Evolutionary conservation across 2,888 invertebrate species (phyloP), one percentile per base, ranked within the genome.

Genomic region (Amblyjoppa fuscipennis): DNA sequence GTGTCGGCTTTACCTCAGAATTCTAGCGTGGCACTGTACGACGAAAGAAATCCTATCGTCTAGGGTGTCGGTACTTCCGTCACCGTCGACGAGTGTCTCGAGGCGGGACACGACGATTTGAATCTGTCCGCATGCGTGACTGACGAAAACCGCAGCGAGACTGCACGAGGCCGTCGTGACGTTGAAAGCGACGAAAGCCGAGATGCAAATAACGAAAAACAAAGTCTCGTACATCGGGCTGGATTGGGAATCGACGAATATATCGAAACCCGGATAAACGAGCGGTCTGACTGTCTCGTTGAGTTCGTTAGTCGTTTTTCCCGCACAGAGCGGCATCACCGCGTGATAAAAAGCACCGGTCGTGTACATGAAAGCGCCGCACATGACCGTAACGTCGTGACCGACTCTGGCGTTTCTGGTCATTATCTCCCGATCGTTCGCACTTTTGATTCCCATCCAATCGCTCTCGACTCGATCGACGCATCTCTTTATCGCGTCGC

Each of bases 231-330:
- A 89, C 7, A 66, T n/a, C 0, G 91, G 91, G 53, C 86, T 89
- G 0, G 53, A 16, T 6, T 89, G 88, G 0, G 86, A 49, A 41
- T 91, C 89, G 2, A 89, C 53, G 9, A 91, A 84, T 0, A 85
- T 83, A 0, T 89, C 88, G 51, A 91, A 92, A 25, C 92, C 88
- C 3, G 92, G 92, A 53, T 90, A 92, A 0, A 90, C 87, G 3
- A 90, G 84, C 0, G 88, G 84, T 51, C 90, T 87, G 1, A 89
- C 87, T 0, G 90, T 91, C 16, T 83, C 83, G 38, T 91, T 91
- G 45, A 74, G 53, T 28, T 84, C 84, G 4, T 87, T 64, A 0
- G 81, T 7, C 0, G 77, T 71, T 3, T 83, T 85, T 3, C 83
- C 85, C 0, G 73, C 78, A 5, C 87, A 64, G 41, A 88, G 78